These are phyloP conservation scores for Aphidius gifuensis DNA, from an alignment of 1,140 invertebrate genomes.

Conservation along the genomic window DNA sequence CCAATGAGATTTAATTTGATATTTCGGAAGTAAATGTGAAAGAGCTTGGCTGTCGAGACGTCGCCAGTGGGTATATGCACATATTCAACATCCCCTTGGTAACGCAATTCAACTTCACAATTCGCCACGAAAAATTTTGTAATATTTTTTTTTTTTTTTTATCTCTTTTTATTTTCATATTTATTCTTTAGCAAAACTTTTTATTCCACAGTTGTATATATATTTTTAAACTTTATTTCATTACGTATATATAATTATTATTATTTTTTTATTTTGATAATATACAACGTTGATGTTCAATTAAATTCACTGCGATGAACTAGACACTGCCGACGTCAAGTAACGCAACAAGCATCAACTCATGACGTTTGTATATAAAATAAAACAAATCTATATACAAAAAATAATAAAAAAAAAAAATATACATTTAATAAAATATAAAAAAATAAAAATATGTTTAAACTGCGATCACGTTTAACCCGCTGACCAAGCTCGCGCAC, in stretches of 20 bases:
- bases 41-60: conserved; percentile 32
- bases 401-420: conserved; percentile 6
- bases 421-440: not conserved
- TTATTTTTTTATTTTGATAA: too few species aligned
- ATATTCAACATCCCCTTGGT: conserved; percentile 29
- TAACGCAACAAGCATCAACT: conserved; percentile 9
- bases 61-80: conserved; percentile 21
- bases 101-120: conserved; percentile 18
- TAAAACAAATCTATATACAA: not conserved
- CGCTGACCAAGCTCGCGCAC: not conserved
- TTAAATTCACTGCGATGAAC: conserved; percentile 47
- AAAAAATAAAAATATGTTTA: conserved; percentile 2
- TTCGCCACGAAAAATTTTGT: conserved; percentile 1
- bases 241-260: not conserved
- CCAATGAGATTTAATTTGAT: conserved; percentile 43
- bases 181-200: not conserved
- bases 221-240: conserved; percentile 12
- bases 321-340: conserved; percentile 32
- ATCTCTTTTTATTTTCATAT: not conserved
- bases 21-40: conserved; percentile 45
- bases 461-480: conserved; percentile 9
- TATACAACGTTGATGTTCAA: conserved; percentile 15
- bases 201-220: not conserved
- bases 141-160: too few species aligned
- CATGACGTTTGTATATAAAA: conserved; percentile 18